Evolutionary conservation across 2,113 vertebrate species (phyloP).

Genomic region (Ceratotherium simum): DNA sequence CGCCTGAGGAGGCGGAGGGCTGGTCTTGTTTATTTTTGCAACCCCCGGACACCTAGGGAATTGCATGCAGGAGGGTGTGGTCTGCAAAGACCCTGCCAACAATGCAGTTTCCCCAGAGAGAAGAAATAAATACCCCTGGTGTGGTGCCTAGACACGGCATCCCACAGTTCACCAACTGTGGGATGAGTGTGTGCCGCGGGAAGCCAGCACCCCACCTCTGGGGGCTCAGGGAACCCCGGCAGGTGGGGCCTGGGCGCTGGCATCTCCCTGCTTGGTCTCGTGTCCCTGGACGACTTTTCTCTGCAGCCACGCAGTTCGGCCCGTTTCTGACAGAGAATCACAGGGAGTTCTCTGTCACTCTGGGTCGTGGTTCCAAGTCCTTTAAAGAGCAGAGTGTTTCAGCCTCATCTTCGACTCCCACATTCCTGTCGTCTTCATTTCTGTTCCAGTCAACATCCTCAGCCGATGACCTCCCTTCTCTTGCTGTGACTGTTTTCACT

Average conservation of each 20-base stretch:
- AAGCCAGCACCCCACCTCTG: no score
- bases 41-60: neutral
- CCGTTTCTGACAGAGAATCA: neutral
- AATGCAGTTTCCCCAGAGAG: neutral
- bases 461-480: neutral
- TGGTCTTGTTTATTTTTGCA: neutral
- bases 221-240: neutral
- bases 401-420: neutral
- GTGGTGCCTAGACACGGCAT: no score
- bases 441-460: neutral
- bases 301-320: neutral
- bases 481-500: neutral
- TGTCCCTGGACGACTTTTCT: neutral
- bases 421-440: neutral
- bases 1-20: neutral
- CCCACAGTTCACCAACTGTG: rapidly evolving
- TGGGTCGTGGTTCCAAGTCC: neutral
- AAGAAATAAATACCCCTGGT: neutral
- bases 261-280: no score
- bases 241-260: no score
- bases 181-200: no score
- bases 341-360: neutral
- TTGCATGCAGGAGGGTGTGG: neutral
- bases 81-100: neutral
- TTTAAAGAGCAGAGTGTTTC: neutral